A percentile compares a stretch with the other conserved stretches of the same genome.
These are phyloP conservation scores for Stomorhina lunata DNA, from an alignment of 2,888 invertebrate species.

Conservation along the genomic window DNA sequence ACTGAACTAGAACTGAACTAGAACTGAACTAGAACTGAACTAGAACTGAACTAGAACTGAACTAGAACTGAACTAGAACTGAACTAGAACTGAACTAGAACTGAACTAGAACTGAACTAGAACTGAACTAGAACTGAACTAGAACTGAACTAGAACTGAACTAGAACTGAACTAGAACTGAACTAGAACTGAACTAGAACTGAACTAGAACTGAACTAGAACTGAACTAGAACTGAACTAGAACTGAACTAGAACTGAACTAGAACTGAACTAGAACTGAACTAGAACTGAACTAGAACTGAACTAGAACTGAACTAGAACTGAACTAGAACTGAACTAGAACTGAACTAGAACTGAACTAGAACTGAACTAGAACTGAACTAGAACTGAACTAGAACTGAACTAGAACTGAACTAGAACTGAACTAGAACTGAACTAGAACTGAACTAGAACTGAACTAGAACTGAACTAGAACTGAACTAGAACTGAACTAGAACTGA, in stretches of 20 bases:
- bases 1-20: not conserved
- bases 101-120: not conserved
- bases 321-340: not conserved
- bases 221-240: not conserved
- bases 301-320: not conserved
- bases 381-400: too few relatives aligned
- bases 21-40: not conserved
- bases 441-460: not conserved
- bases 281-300: not conserved
- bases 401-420: not conserved
- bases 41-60: not conserved
- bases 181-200: not conserved
- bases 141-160: not conserved
- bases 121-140: not conserved
- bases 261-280: not conserved
- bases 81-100: not conserved
- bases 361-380: too few relatives aligned
- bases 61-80: not conserved
- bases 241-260: not conserved
- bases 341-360: not conserved
- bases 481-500: not conserved
- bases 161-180: not conserved
- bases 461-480: not conserved
- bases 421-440: not conserved
- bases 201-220: not conserved